Evolutionary conservation across 2,888 invertebrate species (phyloP), one percentile per base, ranked within the genome.

Genomic region (Orthosia incerta): DNA sequence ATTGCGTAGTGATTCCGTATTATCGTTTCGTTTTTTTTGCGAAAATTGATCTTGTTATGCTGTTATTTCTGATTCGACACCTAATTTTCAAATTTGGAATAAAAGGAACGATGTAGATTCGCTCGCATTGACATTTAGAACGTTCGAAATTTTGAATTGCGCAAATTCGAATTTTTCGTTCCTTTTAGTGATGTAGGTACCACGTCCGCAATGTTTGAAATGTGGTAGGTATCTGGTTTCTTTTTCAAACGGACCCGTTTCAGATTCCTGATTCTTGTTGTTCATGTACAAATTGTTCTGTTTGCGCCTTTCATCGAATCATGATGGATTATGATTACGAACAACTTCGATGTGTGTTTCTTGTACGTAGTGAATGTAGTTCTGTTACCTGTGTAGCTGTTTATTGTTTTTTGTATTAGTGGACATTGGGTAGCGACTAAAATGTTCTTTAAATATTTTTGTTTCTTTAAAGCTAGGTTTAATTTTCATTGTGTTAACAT

Each of bases 1-100:
- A 86, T 79, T 82, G 77, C 76, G 76, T 76, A 78, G 59, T 82
- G 76, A 82, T 82, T 79, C 68, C 71, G 48, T 70, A 74, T 80
- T 70, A 71, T 63, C 66, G 70, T 74, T 73, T 53, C 56, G 60
- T 70, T 70, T 65, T 61, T 67, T 56, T 69, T 67, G 62, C 23
- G 23, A 59, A 65, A 73, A 72, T 67, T n/a, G n/a, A 57, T 65
- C 63, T 57, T 20, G 31, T 23, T 60, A 69, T 26, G 39, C 26
- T 59, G 50, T 59, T 76, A 26, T 63, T 45, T 61, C 23, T 31
- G 16, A 57, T 13, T 51, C 12, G 13, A 60, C 50, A 60, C 26
- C 26, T 45, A 31, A 74, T 71, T 62, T 74, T 63, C 68, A n/a
- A 66, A 62, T 69, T 76, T 45, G 3, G 23, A 70, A 57, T 20